phyloP scores from a whole-genome alignment of 2,888 invertebrate genomes.

The Neoitamus cyanurus region DNA sequence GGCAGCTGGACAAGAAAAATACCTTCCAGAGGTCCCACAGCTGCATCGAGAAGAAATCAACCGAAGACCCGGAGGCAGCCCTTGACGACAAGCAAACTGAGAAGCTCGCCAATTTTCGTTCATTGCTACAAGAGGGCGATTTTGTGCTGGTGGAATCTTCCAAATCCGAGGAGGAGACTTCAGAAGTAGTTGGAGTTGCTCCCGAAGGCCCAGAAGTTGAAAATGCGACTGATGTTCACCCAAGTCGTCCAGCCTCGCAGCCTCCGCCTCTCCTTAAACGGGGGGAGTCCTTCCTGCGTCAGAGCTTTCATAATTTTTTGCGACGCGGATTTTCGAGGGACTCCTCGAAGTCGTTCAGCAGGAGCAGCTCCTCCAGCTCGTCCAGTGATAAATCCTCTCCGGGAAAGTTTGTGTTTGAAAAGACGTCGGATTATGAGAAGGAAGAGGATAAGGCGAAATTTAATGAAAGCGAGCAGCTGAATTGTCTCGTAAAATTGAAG shows the following conservation, averaged over 20 bases:
- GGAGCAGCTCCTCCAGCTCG: conserved; percentile 1
- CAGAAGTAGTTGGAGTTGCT: not conserved
- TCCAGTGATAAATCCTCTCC: conserved; percentile 28
- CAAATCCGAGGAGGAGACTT: not conserved
- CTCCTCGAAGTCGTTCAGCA: not conserved
- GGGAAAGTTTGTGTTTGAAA: conserved; percentile 12
- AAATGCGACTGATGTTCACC: not conserved
- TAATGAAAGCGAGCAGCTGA: not conserved
- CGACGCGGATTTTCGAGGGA: conserved; percentile 22
- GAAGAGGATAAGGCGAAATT: conserved; percentile 8
- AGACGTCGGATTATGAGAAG: not conserved
- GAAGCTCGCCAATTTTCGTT: not conserved
- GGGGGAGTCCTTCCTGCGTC: conserved; percentile 29
- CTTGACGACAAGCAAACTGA: not conserved
- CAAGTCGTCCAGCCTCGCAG: not conserved
- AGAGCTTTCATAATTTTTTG: conserved; percentile 31
- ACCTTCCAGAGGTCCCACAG: conserved; percentile 1
- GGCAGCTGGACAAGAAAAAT: not conserved
- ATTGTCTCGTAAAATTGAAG: conserved; percentile 1
- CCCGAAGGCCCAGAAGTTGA: not conserved
- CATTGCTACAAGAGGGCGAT: not conserved
- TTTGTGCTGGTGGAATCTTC: not conserved
- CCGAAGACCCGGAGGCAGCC: not conserved
- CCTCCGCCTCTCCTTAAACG: not conserved
- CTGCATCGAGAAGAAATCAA: not conserved